Percentiles rank a stretch among this genome's conserved stretches.
Conservation (phyloP, 2,888 invertebrate species). For the Melanchra persicariae region DNA sequence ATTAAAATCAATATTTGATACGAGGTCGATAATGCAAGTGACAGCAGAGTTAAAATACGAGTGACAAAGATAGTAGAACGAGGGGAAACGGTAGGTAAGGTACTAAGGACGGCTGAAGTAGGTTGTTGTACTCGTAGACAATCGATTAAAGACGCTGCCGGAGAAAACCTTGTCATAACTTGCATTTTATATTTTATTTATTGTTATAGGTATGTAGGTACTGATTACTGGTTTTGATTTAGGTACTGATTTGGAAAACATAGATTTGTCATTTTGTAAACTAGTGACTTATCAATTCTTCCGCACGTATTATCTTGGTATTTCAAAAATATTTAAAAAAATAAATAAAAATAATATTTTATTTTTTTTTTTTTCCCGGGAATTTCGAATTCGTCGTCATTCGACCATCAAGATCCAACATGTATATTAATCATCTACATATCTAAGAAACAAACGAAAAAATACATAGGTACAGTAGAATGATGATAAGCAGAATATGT, state of each 20-base stretch:
- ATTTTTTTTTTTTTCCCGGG: too few relatives aligned
- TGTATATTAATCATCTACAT: neutral
- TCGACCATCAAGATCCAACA: neutral
- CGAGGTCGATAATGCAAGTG: constrained; percentile 3
- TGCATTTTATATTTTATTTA: neutral
- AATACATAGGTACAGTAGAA: neutral
- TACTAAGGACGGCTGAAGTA: constrained; percentile 16
- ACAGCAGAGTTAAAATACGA: neutral
- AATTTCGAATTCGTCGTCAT: neutral
- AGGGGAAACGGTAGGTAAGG: neutral
- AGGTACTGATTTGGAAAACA: neutral
- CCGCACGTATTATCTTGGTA: neutral
- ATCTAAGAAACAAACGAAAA: neutral
- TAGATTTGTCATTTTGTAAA: neutral
- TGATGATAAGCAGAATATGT: constrained; percentile 1
- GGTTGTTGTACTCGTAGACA: constrained; percentile 22
- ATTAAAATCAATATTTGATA: neutral
- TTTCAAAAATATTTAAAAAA: neutral
- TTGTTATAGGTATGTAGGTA: neutral
- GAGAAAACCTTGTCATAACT: constrained; percentile 3
- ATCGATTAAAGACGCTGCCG: constrained; percentile 20
- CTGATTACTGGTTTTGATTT: neutral
- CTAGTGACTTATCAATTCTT: neutral
- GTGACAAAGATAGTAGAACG: neutral
- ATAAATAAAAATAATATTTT: too few relatives aligned